Conservation (phyloP, 2,888 invertebrate species). For the Eupithecia vulgata region DNA sequence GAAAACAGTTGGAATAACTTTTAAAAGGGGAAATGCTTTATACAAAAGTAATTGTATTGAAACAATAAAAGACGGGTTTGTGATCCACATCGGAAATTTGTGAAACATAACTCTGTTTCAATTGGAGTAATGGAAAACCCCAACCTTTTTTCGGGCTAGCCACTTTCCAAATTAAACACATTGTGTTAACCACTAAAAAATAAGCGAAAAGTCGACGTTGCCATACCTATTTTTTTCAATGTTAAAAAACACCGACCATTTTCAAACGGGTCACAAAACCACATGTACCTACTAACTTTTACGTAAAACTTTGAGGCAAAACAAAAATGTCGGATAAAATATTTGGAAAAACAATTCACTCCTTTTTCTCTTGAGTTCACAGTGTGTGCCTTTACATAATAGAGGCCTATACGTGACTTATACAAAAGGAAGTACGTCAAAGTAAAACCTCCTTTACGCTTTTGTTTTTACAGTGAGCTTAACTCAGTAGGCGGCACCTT, state of each 20-base stretch:
- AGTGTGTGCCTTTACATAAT: not conserved
- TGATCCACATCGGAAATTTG: not conserved
- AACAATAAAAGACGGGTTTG: not conserved
- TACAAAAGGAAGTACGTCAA: not conserved
- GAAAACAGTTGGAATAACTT: not conserved
- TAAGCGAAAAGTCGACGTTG: not conserved
- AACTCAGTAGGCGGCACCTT: not conserved
- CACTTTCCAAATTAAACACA: not conserved
- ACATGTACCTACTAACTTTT: not conserved
- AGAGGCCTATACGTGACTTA: not conserved
- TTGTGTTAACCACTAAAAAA: not conserved
- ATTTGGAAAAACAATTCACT: not conserved
- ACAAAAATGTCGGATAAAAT: not conserved
- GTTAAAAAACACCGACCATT: not conserved
- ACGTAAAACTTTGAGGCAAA: not conserved
- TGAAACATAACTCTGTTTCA: not conserved
- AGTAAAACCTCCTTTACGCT: slow-evolving; percentile 4
- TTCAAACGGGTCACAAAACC: not conserved
- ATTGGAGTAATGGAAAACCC: not conserved
- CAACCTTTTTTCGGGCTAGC: no score
- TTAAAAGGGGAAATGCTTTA: not conserved
- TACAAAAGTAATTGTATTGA: not conserved
- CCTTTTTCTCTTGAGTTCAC: not conserved
- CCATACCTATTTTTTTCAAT: no score
- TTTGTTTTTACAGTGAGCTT: slow-evolving; percentile 3